Conservation (phyloP, 2,888 invertebrate species). For the Odontocerum albicorne region DNA sequence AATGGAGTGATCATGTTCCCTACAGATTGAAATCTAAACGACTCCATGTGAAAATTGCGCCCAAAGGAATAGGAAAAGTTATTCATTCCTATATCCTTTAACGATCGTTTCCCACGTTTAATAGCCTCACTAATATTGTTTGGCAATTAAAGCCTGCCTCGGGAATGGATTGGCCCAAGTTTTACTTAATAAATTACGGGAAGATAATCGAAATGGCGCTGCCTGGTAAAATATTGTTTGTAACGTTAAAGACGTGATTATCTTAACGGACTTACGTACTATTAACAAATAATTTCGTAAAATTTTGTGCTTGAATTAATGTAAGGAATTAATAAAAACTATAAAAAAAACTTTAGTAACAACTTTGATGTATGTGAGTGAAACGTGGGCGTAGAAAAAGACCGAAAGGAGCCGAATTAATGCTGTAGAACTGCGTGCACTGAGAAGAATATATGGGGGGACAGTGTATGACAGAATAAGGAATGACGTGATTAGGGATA, state of each 20-base stretch:
- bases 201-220: constrained; percentile 30
- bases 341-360: too few relatives aligned
- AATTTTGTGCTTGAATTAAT: too few relatives aligned
- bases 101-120: constrained; percentile 21
- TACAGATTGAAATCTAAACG: constrained; percentile 33
- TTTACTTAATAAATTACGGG: constrained; percentile 19
- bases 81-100: constrained; percentile 8
- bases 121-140: constrained; percentile 26
- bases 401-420: too few relatives aligned
- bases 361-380: too few relatives aligned
- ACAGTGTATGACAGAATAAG: too few relatives aligned
- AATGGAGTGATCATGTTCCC: constrained; percentile 22
- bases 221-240: constrained; percentile 30
- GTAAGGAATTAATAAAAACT: too few relatives aligned
- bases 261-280: too few relatives aligned
- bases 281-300: too few relatives aligned
- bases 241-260: constrained; percentile 13
- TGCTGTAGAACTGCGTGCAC: too few relatives aligned
- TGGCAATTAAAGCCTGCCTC: constrained; percentile 24
- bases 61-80: constrained; percentile 21
- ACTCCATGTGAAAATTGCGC: constrained; percentile 30
- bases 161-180: constrained; percentile 11
- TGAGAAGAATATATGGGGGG: too few relatives aligned
- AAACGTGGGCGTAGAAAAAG: too few relatives aligned
- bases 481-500: too few relatives aligned